Evolutionary conservation across 2,113 vertebrate species (phyloP).

Genomic region (Heterochromis multidens): DNA sequence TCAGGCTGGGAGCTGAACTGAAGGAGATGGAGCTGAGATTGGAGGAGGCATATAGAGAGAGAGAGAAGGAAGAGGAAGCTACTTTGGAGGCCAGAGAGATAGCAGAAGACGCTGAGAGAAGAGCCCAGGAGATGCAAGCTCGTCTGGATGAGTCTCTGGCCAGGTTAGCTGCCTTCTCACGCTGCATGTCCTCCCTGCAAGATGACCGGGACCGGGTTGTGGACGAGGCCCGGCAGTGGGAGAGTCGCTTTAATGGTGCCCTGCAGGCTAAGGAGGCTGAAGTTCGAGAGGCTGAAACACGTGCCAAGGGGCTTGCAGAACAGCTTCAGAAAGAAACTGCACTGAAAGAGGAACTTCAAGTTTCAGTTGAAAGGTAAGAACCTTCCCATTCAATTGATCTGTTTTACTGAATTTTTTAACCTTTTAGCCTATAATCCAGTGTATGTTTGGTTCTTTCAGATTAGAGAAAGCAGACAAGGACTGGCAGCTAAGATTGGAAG

Average conservation of each 20-base stretch:
- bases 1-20: constrained; percentile 81
- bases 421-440: background rate
- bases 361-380: constrained; percentile 70
- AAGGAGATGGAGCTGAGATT: constrained; percentile 84
- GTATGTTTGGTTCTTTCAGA: constrained; percentile 56
- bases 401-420: background rate
- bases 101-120: constrained; percentile 75
- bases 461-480: constrained; percentile 76
- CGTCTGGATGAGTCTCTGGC: constrained; percentile 86
- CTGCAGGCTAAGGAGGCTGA: constrained; percentile 90
- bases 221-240: constrained; percentile 91
- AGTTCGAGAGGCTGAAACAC: constrained; percentile 78
- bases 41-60: constrained; percentile 78
- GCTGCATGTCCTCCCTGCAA: constrained; percentile 96
- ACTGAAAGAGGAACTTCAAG: constrained; percentile 79
- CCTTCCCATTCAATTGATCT: background rate
- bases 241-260: constrained; percentile 83
- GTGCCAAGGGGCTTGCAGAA: constrained; percentile 74
- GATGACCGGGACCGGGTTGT: constrained; percentile 92
- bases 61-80: constrained; percentile 73
- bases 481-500: constrained; percentile 72
- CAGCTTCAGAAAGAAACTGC: constrained; percentile 77
- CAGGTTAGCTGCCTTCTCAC: constrained; percentile 89
- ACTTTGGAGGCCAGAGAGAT: constrained; percentile 70
- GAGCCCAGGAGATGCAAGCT: constrained; percentile 79